A percentile compares a stretch with the other conserved stretches of the same genome.
phyloP scores from a whole-genome alignment of 2,797 vertebrate genomes.

The Anniella stebbinsi region DNA sequence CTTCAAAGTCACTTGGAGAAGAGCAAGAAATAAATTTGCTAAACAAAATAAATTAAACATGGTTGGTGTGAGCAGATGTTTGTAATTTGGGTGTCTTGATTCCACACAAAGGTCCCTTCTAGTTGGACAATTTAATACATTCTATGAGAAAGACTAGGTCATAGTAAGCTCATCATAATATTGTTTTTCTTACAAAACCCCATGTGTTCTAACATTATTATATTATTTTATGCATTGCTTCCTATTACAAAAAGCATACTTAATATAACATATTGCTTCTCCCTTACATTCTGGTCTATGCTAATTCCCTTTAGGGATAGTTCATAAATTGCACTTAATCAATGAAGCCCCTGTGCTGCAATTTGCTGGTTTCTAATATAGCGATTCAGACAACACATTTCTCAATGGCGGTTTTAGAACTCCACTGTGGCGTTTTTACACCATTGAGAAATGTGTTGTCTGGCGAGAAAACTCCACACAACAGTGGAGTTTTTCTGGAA shows the following conservation, averaged over 20 bases:
- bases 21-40: neutral
- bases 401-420: too few species aligned
- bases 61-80: neutral
- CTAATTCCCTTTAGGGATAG: conserved; percentile 8
- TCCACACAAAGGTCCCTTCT: neutral
- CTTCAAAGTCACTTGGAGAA: neutral
- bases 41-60: neutral
- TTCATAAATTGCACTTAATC: neutral
- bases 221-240: too few species aligned
- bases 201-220: neutral
- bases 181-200: neutral
- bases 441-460: too few species aligned
- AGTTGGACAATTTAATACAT: neutral
- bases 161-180: neutral
- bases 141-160: neutral
- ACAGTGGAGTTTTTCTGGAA: too few species aligned
- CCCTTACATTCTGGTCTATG: rapidly evolving
- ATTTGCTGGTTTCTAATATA: neutral
- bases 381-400: too few species aligned
- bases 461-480: too few species aligned
- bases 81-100: neutral
- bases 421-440: too few species aligned
- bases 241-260: too few species aligned
- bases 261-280: neutral
- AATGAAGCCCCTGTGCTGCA: neutral